Conservation (phyloP, 2,888 invertebrate species). For the Cephus spinipes region DNA sequence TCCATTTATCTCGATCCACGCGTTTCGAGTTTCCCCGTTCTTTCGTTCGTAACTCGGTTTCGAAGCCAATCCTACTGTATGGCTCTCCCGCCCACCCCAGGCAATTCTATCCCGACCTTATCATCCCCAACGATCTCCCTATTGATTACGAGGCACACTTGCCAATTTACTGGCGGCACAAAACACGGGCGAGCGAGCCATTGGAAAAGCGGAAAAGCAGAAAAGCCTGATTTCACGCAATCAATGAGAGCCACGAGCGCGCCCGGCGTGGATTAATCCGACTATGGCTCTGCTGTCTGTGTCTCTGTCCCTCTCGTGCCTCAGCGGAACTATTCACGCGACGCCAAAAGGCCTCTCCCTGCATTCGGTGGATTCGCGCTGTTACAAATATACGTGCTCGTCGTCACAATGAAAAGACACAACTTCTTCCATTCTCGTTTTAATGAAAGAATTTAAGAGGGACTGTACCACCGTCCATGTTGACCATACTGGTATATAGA, state of each 20-base stretch:
- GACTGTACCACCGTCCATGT: neutral
- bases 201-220: constrained; percentile 37
- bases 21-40: constrained; percentile 25
- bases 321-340: neutral
- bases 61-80: constrained; percentile 13
- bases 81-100: constrained; percentile 5
- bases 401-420: neutral
- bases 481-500: neutral
- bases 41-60: constrained; percentile 28
- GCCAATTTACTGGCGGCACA: constrained; percentile 51
- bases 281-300: constrained; percentile 20
- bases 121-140: constrained; percentile 34
- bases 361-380: neutral
- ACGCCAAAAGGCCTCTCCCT: neutral
- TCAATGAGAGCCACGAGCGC: constrained; percentile 43
- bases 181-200: constrained; percentile 31
- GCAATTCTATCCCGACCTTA: constrained; percentile 27
- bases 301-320: neutral
- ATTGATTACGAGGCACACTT: constrained; percentile 44
- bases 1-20: neutral
- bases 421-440: neutral
- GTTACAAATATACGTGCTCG: neutral
- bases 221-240: constrained; percentile 51
- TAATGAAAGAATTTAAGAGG: neutral
- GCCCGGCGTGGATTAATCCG: constrained; percentile 41